Evolutionary conservation across 2,888 invertebrate genomes (phyloP).

Genomic region (Cheiracanthium punctorium): DNA sequence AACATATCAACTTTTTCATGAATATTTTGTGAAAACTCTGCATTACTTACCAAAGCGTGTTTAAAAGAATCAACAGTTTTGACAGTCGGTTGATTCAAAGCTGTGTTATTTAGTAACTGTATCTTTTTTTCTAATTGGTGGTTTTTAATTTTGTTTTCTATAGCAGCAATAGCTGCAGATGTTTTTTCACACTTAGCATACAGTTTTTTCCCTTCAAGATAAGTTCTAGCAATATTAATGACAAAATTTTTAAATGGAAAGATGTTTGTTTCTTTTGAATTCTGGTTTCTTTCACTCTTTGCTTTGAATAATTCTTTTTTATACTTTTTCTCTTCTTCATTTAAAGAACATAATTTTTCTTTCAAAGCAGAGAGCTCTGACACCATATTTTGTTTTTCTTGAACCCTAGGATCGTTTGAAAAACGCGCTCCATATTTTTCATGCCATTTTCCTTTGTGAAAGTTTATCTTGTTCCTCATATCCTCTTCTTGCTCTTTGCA

Average conservation of each 20-base stretch:
- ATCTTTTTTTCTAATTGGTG: too few species aligned
- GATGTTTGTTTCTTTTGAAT: background rate
- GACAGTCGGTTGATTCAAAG: too few species aligned
- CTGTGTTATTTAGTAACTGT: too few species aligned
- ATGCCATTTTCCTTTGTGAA: background rate
- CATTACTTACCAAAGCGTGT: too few species aligned
- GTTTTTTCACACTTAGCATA: background rate
- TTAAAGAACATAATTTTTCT: background rate
- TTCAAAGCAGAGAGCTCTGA: background rate
- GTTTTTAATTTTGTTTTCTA: background rate
- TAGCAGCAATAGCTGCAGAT: background rate
- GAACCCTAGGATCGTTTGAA: background rate
- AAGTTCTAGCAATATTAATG: background rate
- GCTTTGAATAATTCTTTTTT: background rate
- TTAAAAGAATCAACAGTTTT: too few species aligned
- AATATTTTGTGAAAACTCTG: too few species aligned
- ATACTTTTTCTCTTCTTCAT: background rate
- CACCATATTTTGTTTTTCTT: background rate
- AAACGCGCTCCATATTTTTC: background rate
- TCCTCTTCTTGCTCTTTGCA: background rate
- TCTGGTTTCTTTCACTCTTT: background rate
- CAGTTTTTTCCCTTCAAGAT: background rate
- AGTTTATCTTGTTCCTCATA: background rate
- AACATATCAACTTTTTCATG: too few species aligned
- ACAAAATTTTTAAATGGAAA: background rate